phyloP scores from a whole-genome alignment of 2,113 vertebrate genomes.

The Petrocephalus microphthalmus region DNA sequence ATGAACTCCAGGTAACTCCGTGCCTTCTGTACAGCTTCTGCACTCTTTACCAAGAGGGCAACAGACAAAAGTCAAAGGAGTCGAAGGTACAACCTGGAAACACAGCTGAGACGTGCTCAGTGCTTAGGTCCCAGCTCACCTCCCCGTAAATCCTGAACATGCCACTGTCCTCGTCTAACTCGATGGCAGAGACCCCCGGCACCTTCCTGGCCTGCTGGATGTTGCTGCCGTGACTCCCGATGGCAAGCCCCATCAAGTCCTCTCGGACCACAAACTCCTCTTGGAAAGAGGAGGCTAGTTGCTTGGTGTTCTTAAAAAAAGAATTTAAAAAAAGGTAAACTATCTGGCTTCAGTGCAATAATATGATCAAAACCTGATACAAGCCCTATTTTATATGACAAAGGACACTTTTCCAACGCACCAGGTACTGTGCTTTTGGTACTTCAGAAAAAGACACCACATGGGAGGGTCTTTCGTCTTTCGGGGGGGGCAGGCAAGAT shows the following conservation, averaged over 20 bases:
- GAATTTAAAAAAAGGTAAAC: slow-evolving; percentile 19
- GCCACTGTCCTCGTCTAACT: slow-evolving; percentile 78
- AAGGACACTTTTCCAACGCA: neutral
- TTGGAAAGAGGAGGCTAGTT: slow-evolving; percentile 81
- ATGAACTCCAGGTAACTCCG: slow-evolving; percentile 77
- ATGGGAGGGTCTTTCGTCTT: too few relatives aligned
- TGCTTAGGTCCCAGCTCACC: slow-evolving; percentile 47
- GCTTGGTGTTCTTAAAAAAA: slow-evolving; percentile 69
- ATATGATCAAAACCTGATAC: neutral
- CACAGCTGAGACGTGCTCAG: neutral
- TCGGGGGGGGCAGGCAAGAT: too few relatives aligned
- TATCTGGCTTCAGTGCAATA: neutral
- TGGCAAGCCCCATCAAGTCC: slow-evolving; percentile 83
- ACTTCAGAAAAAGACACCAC: neutral
- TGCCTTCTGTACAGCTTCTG: slow-evolving; percentile 77
- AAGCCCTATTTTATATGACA: neutral
- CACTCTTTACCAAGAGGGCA: slow-evolving; percentile 52
- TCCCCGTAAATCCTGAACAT: slow-evolving; percentile 86
- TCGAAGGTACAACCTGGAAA: neutral
- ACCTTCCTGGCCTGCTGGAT: slow-evolving; percentile 86
- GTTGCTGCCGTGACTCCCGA: slow-evolving; percentile 83
- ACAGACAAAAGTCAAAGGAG: slow-evolving; percentile 10
- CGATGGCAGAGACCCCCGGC: slow-evolving; percentile 76
- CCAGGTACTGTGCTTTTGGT: neutral
- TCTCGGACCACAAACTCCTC: slow-evolving; percentile 79